Percentiles rank a stretch among this genome's conserved stretches.
Evolutionary conservation across 2,888 invertebrate genomes (phyloP).

Genomic region (Xestia ashworthii): DNA sequence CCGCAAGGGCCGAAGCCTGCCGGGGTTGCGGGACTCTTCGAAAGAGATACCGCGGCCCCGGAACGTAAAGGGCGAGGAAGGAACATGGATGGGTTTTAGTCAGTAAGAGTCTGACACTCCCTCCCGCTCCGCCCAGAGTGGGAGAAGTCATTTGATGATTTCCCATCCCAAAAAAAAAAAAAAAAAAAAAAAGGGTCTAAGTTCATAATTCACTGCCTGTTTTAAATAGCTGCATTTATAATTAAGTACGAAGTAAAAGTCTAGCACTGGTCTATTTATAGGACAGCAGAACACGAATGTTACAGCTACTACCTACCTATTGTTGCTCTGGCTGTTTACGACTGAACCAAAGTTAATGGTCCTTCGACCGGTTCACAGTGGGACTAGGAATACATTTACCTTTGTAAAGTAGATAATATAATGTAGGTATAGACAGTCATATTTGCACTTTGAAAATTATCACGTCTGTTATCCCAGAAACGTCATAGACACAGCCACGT

Average conservation of each 20-base stretch:
- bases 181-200: too few species aligned
- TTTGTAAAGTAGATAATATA: not conserved
- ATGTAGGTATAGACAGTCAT: not conserved
- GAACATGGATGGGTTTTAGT: too few species aligned
- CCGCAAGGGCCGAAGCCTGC: too few species aligned
- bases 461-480: not conserved
- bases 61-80: too few species aligned
- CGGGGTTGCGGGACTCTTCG: too few species aligned
- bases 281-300: conserved; percentile 28
- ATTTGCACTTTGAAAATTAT: not conserved
- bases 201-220: not conserved
- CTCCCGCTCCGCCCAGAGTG: too few species aligned
- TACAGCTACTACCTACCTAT: conserved; percentile 6
- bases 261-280: conserved; percentile 28
- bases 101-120: too few species aligned
- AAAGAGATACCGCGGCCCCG: too few species aligned
- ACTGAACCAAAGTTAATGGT: conserved; percentile 35
- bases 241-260: conserved; percentile 43
- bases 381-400: not conserved
- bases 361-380: conserved; percentile 24
- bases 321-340: conserved; percentile 34
- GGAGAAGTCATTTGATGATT: too few species aligned
- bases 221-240: conserved; percentile 33
- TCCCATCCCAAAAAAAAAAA: too few species aligned
- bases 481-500: not conserved